Conservation (phyloP, 1,140 invertebrate species). For the Anthonomus grandis region DNA sequence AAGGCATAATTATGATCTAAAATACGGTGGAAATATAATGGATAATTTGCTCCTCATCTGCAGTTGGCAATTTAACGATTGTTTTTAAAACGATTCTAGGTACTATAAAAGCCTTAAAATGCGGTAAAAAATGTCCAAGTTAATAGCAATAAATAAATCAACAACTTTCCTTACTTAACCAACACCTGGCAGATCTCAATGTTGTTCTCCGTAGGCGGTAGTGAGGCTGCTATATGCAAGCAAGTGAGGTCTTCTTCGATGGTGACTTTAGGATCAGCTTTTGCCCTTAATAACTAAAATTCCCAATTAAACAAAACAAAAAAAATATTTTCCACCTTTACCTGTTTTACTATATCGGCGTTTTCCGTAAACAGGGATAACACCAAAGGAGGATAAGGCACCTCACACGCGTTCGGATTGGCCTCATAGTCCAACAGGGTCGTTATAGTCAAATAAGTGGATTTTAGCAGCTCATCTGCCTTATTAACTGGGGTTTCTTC, state of each 20-base stretch:
- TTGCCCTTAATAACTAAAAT: conserved; percentile 2
- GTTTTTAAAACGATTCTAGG: too few species aligned
- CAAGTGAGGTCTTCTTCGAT: conserved; percentile 8
- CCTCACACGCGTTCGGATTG: conserved; percentile 47
- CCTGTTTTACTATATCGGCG: conserved; percentile 43
- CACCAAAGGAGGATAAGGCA: conserved; percentile 50
- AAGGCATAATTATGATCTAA: too few species aligned
- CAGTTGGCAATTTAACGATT: too few species aligned
- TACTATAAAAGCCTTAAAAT: too few species aligned
- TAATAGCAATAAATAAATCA: too few species aligned
- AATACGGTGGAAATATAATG: too few species aligned
- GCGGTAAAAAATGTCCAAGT: too few species aligned
- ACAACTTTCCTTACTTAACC: too few species aligned
- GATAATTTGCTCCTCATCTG: too few species aligned
- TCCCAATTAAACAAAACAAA: neutral
- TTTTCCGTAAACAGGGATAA: conserved; percentile 47
- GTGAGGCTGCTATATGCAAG: conserved; percentile 33
- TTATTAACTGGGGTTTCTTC: too few species aligned
- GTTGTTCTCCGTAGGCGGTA: conserved; percentile 42
- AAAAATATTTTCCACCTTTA: conserved; percentile 22
- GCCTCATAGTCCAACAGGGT: conserved; percentile 50
- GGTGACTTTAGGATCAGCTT: neutral
- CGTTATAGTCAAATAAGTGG: conserved; percentile 41
- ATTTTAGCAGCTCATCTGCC: too few species aligned
- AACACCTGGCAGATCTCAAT: conserved; percentile 45